Conservation (phyloP, 1,140 invertebrate genomes). For the Drosophila littoralis region DNA sequence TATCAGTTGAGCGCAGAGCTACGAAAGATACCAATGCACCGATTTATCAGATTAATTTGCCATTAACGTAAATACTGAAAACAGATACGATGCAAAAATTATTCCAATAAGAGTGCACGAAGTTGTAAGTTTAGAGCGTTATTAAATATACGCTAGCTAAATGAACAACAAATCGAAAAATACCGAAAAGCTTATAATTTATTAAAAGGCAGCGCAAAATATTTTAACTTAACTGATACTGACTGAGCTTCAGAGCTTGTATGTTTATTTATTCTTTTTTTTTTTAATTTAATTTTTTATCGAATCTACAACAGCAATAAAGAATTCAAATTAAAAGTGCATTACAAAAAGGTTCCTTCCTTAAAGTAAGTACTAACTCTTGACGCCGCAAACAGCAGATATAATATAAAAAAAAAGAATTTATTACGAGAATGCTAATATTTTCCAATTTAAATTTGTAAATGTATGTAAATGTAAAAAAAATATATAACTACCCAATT, state of each 20-base stretch:
- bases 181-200: slow-evolving; percentile 1
- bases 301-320: slow-evolving; percentile 26
- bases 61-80: neutral
- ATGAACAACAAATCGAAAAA: neutral
- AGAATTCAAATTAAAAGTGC: slow-evolving; percentile 35
- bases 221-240: slow-evolving; percentile 4
- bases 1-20: neutral
- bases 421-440: slow-evolving; percentile 15
- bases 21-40: slow-evolving; percentile 12
- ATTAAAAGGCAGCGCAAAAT: neutral
- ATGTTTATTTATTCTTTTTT: neutral
- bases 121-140: too few species aligned
- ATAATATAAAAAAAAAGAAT: slow-evolving; percentile 28
- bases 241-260: slow-evolving; percentile 8
- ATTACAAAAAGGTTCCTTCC: slow-evolving; percentile 67
- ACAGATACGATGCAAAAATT: too few species aligned
- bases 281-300: slow-evolving; percentile 3
- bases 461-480: slow-evolving; percentile 54
- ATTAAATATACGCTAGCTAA: neutral
- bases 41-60: slow-evolving; percentile 4
- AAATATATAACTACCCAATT: slow-evolving; percentile 1
- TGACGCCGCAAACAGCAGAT: slow-evolving; percentile 6
- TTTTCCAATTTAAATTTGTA: slow-evolving; percentile 50
- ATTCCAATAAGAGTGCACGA: too few species aligned
- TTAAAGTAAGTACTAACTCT: slow-evolving; percentile 63